Conservation (phyloP, 2,797 vertebrate species). For the Hydrophis major region DNA sequence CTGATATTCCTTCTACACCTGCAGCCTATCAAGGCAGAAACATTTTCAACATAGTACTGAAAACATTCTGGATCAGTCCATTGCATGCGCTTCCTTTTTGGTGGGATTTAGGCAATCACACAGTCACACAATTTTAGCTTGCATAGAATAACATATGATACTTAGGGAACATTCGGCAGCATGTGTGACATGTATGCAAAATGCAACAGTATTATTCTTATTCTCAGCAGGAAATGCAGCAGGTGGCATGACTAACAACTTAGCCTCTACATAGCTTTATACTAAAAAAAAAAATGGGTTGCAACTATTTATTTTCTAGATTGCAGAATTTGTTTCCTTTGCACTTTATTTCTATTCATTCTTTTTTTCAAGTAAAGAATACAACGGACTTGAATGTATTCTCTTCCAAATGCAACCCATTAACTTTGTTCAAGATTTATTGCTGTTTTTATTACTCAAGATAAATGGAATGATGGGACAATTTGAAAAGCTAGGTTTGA, state of each 20-base stretch:
- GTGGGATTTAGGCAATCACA: background rate
- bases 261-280: background rate
- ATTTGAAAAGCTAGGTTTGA: constrained; percentile 9
- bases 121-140: background rate
- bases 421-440: background rate
- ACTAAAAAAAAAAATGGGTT: background rate
- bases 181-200: background rate
- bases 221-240: background rate
- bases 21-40: background rate
- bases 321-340: background rate
- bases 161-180: background rate
- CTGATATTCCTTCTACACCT: background rate
- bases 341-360: background rate
- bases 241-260: background rate
- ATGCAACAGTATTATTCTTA: background rate
- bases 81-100: background rate
- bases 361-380: background rate
- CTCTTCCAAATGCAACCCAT: background rate
- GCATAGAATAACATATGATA: background rate
- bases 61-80: background rate
- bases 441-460: background rate
- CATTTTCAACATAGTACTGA: background rate
- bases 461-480: background rate
- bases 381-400: background rate
- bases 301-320: background rate